Evolutionary conservation across 2,797 vertebrate species (phyloP), one percentile per base, ranked within the genome.

Genomic region (Catostomus latipinnis): DNA sequence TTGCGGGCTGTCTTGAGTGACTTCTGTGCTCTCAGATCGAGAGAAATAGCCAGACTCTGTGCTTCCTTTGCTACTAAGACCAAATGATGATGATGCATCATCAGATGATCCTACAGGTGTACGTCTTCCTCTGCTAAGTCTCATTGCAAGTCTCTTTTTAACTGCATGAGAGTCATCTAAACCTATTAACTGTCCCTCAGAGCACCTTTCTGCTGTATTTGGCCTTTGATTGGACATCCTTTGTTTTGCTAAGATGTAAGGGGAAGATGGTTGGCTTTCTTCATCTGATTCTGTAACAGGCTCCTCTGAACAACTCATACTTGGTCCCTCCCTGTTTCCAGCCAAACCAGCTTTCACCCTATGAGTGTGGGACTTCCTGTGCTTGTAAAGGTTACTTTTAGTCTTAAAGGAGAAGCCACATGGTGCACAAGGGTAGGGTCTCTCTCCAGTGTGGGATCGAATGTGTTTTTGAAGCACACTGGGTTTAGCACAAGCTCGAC

Each of bases 41-140:
- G 98, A 99, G 90, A 99, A 99, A 85, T 99, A 99, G 61, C 98
- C 98, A 0, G 98, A 99, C 86, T 99, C 98, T 0, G 98, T 99
- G 81, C 98, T 99, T 12, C 96, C 97, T 91, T 96, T 98, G 91
- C 96, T 99, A 58, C 96, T 95, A 0, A 95, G 93, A 78, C 93
- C 94, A 79, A 96, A 90, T 81, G 96, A 96, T 0, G 95, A 93
- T 0, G 85, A 75, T 74, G 95, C 95, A 18, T 98, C 96, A 1
- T 98, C 96, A 1, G 95, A 94, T 46, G 87, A 90, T 54, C 88
- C 89, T 60, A 87, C 82, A 45, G 89, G 86, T 56, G 94, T 93
- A 78, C 94, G 96, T 85, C 96, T 97, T 81, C 96, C 94, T 88
- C 96, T 94, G 0, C 96, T 98, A 6, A 98, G 86, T 54, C 97